A percentile compares a stretch with the other conserved stretches of the same genome.
Conservation (phyloP, 2,888 invertebrate genomes). For the Resseliella maxima region DNA sequence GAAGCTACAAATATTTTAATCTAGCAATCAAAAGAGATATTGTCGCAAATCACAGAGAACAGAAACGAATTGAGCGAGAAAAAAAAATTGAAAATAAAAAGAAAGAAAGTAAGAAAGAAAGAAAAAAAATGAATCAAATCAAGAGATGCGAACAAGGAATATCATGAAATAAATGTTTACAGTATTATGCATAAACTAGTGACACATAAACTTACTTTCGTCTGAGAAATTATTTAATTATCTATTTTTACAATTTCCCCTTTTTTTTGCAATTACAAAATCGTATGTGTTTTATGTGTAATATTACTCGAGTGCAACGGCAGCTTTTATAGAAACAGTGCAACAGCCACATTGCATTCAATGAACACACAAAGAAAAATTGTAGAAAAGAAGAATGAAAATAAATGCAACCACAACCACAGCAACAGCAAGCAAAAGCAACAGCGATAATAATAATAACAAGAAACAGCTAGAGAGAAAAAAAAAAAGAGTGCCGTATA, state of each 20-base stretch:
- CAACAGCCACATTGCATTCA: not conserved
- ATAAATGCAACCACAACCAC: not conserved
- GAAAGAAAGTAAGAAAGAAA: not conserved
- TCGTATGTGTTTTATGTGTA: slow-evolving; percentile 25
- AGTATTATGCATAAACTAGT: slow-evolving; percentile 54
- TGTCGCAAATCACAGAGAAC: no score
- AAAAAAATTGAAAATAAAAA: no score
- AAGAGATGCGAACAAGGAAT: not conserved
- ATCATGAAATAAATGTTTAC: not conserved
- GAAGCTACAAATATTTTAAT: no score
- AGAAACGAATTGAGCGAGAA: no score
- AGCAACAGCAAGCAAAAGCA: not conserved
- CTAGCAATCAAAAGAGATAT: no score
- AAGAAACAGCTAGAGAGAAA: not conserved
- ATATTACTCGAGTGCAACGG: slow-evolving; percentile 54
- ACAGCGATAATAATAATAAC: not conserved
- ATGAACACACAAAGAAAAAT: not conserved
- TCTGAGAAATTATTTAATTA: slow-evolving; percentile 54
- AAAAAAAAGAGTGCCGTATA: not conserved
- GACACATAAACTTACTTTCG: slow-evolving; percentile 57
- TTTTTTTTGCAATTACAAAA: slow-evolving; percentile 42
- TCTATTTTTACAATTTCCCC: slow-evolving; percentile 49
- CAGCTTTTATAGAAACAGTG: not conserved
- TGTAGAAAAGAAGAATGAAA: slow-evolving; percentile 37
- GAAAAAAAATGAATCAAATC: not conserved